A percentile compares a stretch with the other conserved stretches of the same genome.
Conservation (phyloP, 2,888 invertebrate species). For the Cylindroiulus punctatus region DNA sequence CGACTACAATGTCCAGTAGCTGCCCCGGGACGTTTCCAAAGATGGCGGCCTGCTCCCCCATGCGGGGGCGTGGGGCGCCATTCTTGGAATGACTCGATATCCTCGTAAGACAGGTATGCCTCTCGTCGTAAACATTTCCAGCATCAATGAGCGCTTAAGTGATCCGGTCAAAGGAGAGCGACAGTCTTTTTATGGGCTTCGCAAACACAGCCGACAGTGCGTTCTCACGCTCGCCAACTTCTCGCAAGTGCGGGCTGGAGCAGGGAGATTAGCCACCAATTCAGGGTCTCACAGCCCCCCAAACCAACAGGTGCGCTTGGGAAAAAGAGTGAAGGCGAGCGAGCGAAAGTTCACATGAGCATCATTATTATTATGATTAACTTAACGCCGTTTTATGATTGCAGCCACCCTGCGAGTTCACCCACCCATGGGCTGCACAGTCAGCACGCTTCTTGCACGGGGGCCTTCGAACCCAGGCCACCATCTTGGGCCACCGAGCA, state of each 20-base stretch:
- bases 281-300: slow-evolving; percentile 17
- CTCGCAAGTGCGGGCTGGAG: not conserved
- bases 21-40: not conserved
- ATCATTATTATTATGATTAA: slow-evolving; percentile 42
- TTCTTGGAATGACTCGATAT: slow-evolving; percentile 2
- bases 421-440: slow-evolving; percentile 7
- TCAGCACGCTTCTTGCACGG: not conserved
- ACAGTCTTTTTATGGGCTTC: slow-evolving; percentile 38
- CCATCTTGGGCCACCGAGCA: not conserved
- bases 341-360: slow-evolving; percentile 28
- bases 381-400: slow-evolving; percentile 42
- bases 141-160: slow-evolving; percentile 42
- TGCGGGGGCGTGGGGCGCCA: not conserved
- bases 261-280: slow-evolving; percentile 42
- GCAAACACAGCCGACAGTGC: slow-evolving; percentile 29
- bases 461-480: not conserved
- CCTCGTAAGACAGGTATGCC: slow-evolving; percentile 38
- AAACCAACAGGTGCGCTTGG: not conserved
- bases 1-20: too few species aligned
- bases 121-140: slow-evolving; percentile 3
- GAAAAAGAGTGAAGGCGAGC: slow-evolving; percentile 34
- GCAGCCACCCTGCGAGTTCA: slow-evolving; percentile 21
- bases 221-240: slow-evolving; percentile 31
- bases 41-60: not conserved
- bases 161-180: slow-evolving; percentile 38